Evolutionary conservation across 2,888 invertebrate species (phyloP), one percentile per base, ranked within the genome.

Genomic region (Oegoconia quadripuncta): DNA sequence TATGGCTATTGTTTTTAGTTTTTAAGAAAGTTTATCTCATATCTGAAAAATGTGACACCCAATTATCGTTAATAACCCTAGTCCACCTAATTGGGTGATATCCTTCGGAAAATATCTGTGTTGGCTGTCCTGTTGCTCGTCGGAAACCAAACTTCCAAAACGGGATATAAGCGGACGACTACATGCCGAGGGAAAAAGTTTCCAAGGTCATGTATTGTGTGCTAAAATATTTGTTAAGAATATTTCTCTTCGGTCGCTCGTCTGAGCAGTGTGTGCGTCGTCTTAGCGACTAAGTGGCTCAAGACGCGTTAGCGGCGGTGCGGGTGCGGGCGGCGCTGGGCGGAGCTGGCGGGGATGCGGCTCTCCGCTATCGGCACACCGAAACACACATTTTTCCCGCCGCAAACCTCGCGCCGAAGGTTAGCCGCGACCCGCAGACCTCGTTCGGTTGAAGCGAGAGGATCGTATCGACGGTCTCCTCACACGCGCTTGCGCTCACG

Each of bases 341-440:
- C 73, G 22, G 76, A 69, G 64, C 74, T 69, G 66, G 70, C 69
- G 75, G 74, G 61, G 70, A 70, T 78, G 83, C 74, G 84, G 84
- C 82, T 61, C 78, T 68, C 83, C 84, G 83, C 81, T 80, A 79
- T 83, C 86, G 88, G 87, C 86, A 83, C 87, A 87, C 88, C 88
- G 87, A 88, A 87, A 88, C 88, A 88, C 87, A 88, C 87, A 88
- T 88, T 88, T 88, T 84, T 86, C 77, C 86, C 82, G 88, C 88
- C 88, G 77, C 88, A 88, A 88, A 88, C 88, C 88, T 83, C 82
- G 87, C 86, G 83, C 84, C 78, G 80, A 78, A 70, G 88, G 88
- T 88, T 88, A 88, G 87, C 88, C 88, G 83, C 88, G 80, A 67
- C 76, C 87, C 86, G 84, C 87, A 87, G 87, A 87, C 80, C 75